phyloP scores from a whole-genome alignment of 2,797 vertebrate genomes.

The Myotis planiceps region DNA sequence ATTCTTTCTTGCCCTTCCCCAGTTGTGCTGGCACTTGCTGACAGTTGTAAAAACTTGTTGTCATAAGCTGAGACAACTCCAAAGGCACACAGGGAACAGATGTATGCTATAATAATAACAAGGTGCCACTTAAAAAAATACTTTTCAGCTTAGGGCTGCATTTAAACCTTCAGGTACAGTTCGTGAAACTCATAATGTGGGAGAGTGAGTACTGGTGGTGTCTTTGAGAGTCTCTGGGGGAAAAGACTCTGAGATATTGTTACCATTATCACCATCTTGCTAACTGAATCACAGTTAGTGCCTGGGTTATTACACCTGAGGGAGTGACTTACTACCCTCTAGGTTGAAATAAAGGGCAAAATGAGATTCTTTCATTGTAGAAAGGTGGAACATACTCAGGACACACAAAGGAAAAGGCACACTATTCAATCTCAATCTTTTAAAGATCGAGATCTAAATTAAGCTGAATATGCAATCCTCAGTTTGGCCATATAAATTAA shows the following conservation, averaged over 20 bases:
- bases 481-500: conserved; percentile 47
- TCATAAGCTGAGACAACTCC: conserved; percentile 56
- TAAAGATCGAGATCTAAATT: conserved; percentile 62
- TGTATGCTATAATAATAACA: conserved; percentile 72
- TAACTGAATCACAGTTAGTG: conserved; percentile 73
- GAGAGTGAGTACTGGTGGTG: conserved; percentile 36
- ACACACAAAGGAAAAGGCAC: conserved; percentile 45
- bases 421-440: not conserved
- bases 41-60: conserved; percentile 67
- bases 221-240: conserved; percentile 45
- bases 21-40: conserved; percentile 30
- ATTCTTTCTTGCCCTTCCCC: not conserved
- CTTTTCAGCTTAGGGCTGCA: conserved; percentile 57
- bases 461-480: conserved; percentile 52
- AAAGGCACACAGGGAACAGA: conserved; percentile 5
- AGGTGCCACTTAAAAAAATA: conserved; percentile 67
- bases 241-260: conserved; percentile 71
- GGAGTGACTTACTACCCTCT: conserved; percentile 72
- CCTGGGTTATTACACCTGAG: conserved; percentile 55
- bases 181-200: conserved; percentile 70
- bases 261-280: conserved; percentile 70
- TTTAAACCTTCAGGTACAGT: conserved; percentile 72
- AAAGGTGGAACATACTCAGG: conserved; percentile 57
- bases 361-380: conserved; percentile 43
- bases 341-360: conserved; percentile 66